Base-by-base conservation (phyloP, 2,113 vertebrate species). In the Caretta caretta region DNA sequence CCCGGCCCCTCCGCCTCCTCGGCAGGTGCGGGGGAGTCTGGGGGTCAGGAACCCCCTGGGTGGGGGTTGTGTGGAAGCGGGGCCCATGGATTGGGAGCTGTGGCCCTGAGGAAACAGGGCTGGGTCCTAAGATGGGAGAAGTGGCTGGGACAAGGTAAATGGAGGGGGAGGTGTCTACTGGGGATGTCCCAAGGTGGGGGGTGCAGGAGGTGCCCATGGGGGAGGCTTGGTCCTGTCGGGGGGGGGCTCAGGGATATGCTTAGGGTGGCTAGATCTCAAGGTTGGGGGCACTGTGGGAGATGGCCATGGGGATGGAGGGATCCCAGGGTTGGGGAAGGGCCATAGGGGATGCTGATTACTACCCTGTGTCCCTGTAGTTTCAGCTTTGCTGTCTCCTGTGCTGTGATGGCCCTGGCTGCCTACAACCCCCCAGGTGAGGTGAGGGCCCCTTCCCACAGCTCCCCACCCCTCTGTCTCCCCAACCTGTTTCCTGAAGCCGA, bases 341-440 rank as follows among this genome's bases (percentile, higher is more conserved):
- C 49, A 7, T 3, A 24, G 27, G 17, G n/a, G 38, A 53, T 19
- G 65, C 31, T 42, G 11, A 76, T 69, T 17, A 35, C 5, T 49
- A 50, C 79, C 10, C 86, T 10, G 5, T 91, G 80, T 90, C 69
- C 84, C 87, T 72, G 10, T 95, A 99, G 99, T 6, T 97, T 97
- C 3, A 98, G 98, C 89, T 99, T 99, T 11, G 98, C 98, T 1
- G 65, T 98, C 1, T 99, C 99, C 90, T 99, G 99, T 65, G 86
- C 97, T 8, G 97, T 99, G 80, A 99, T 99, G 97, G 99, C 99
- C 4, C 13, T 97, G 42, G 98, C 99, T n/a, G 97, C 98, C 46
- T 98, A 98, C 88, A 51, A 98, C 75, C 98, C 98, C 13, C 3
- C 62, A 79, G 96, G 99, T 99, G 94, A 98, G 98, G 54, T 38